phyloP scores from a whole-genome alignment of 2,888 invertebrate species.

The Caenorhabditis becei region DNA sequence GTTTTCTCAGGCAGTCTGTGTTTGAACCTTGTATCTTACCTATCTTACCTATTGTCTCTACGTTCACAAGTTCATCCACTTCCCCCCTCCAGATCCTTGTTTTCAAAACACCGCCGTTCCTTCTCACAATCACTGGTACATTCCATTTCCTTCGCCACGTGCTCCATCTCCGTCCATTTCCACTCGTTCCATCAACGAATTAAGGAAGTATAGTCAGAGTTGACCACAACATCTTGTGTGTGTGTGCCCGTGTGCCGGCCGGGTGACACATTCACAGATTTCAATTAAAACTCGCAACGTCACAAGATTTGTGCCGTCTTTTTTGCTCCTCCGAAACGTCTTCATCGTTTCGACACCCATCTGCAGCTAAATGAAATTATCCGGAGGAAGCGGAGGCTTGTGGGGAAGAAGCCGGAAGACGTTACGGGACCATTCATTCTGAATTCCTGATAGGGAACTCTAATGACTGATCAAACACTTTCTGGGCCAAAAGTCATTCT shows the following conservation, averaged over 20 bases:
- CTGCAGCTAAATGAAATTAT: constrained; percentile 45
- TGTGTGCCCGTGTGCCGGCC: neutral
- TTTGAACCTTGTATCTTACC: neutral
- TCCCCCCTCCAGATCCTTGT: neutral
- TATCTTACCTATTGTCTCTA: neutral
- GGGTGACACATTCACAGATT: constrained; percentile 22
- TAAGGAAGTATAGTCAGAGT: constrained; percentile 1
- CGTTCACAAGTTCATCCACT: neutral
- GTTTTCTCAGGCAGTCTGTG: neutral
- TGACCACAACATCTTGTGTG: constrained; percentile 15
- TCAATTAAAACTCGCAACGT: constrained; percentile 43
- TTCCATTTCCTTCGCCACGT: constrained; percentile 6
- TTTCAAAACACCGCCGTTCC: constrained; percentile 13
- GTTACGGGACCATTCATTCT: neutral
- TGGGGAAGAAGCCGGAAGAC: neutral
- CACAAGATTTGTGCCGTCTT: constrained; percentile 21
- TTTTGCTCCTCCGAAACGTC: constrained; percentile 12
- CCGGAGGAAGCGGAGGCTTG: neutral
- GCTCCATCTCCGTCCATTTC: neutral
- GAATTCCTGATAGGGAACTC: neutral
- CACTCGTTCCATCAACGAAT: constrained; percentile 1
- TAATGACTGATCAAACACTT: neutral
- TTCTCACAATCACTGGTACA: constrained; percentile 4
- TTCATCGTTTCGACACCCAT: constrained; percentile 38
- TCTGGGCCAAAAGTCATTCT: neutral